These are phyloP conservation scores for Danaus melanippus DNA, from an alignment of 1,140 invertebrate genomes.

Conservation along the genomic window DNA sequence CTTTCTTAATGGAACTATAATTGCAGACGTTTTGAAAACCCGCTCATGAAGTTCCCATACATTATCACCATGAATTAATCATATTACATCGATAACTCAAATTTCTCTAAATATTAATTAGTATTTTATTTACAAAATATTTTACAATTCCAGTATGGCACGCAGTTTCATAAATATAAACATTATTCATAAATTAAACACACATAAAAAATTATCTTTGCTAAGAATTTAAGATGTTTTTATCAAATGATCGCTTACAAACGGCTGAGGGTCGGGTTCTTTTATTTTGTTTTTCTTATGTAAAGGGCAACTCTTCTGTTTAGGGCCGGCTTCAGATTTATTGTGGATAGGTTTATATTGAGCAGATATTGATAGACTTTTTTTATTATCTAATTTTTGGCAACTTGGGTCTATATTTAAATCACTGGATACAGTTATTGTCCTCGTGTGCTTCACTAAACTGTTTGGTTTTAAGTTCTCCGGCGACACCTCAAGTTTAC, in stretches of 20 bases:
- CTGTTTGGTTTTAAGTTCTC: conserved; percentile 16
- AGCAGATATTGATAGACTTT: conserved; percentile 43
- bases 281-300: conserved; percentile 58
- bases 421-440: conserved; percentile 21
- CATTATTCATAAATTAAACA: conserved; percentile 5
- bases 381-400: conserved; percentile 42
- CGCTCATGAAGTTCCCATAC: too few species aligned
- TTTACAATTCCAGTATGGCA: conserved; percentile 17
- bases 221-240: conserved; percentile 51
- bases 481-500: conserved; percentile 46
- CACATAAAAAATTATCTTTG: conserved; percentile 1
- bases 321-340: conserved; percentile 50
- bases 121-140: conserved; percentile 9
- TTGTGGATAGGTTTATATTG: conserved; percentile 57
- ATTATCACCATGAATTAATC: too few species aligned
- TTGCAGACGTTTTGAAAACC: too few species aligned
- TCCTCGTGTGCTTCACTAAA: conserved; percentile 21
- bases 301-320: conserved; percentile 52
- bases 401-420: conserved; percentile 33
- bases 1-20: too few species aligned
- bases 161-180: conserved; percentile 12
- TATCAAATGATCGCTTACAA: conserved; percentile 60
- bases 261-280: conserved; percentile 32
- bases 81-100: not conserved
- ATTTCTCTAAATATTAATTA: not conserved